Conservation (phyloP, 2,888 invertebrate species). For the Acanthosoma haemorrhoidale region DNA sequence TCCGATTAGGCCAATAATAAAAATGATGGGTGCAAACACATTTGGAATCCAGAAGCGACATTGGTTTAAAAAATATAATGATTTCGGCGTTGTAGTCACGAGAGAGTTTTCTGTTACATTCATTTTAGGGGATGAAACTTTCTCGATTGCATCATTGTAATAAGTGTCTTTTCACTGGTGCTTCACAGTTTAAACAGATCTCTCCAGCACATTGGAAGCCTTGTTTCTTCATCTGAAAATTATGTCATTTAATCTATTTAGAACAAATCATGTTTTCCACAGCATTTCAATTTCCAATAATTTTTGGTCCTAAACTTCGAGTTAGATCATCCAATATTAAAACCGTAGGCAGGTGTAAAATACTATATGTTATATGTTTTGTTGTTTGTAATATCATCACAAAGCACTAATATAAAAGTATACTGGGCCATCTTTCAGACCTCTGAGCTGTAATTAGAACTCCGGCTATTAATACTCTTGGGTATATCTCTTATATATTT, state of each 20-base stretch:
- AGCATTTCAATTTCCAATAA: not conserved
- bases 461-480: slow-evolving; percentile 28
- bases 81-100: not conserved
- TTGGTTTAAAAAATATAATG: slow-evolving; percentile 43
- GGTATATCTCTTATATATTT: slow-evolving; percentile 27
- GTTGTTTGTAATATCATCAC: slow-evolving; percentile 2
- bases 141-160: not conserved
- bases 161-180: not conserved
- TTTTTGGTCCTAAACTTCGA: not conserved
- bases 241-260: not conserved
- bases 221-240: not conserved
- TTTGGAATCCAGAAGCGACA: slow-evolving; percentile 55
- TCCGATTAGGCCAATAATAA: slow-evolving; percentile 62
- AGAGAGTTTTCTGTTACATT: slow-evolving; percentile 20
- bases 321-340: not conserved
- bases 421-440: slow-evolving; percentile 29
- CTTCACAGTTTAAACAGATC: not conserved
- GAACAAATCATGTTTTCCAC: too few species aligned
- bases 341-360: not conserved
- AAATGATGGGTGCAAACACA: slow-evolving; percentile 59
- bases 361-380: not conserved
- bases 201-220: not conserved
- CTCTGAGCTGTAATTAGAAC: slow-evolving; percentile 31
- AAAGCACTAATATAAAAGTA: slow-evolving; percentile 10
- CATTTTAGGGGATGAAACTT: not conserved